These are phyloP conservation scores for Ennomos erosarius DNA, from an alignment of 2,888 invertebrate species.

Conservation along the genomic window DNA sequence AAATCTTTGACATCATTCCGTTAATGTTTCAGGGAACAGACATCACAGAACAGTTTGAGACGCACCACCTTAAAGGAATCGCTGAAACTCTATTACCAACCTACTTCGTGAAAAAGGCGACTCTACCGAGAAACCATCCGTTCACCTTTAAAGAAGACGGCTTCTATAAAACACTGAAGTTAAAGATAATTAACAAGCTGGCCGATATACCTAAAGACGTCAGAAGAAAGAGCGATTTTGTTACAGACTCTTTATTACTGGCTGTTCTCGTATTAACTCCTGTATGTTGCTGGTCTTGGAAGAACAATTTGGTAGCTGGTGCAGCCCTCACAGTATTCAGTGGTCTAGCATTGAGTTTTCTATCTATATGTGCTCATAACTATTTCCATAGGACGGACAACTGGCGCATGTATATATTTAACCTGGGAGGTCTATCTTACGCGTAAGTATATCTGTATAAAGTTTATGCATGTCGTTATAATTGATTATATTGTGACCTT, in stretches of 20 bases:
- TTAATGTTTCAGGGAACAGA: slow-evolving; percentile 84
- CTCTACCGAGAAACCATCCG: slow-evolving; percentile 87
- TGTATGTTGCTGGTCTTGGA: slow-evolving; percentile 64
- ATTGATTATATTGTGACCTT: neutral
- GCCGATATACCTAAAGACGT: slow-evolving; percentile 76
- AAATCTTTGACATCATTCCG: too few relatives aligned
- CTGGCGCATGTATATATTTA: slow-evolving; percentile 93
- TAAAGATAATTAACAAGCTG: slow-evolving; percentile 82
- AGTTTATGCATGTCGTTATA: neutral
- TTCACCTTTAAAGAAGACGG: slow-evolving; percentile 91
- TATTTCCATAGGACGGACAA: slow-evolving; percentile 92
- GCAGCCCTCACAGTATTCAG: slow-evolving; percentile 54
- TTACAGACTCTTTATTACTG: slow-evolving; percentile 61
- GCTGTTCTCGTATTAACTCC: slow-evolving; percentile 57
- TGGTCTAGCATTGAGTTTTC: slow-evolving; percentile 60
- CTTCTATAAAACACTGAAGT: slow-evolving; percentile 91
- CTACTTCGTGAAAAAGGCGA: slow-evolving; percentile 88
- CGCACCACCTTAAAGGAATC: slow-evolving; percentile 83
- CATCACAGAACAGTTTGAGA: slow-evolving; percentile 87
- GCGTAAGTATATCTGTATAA: slow-evolving; percentile 79
- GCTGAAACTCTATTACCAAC: slow-evolving; percentile 87
- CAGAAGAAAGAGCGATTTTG: slow-evolving; percentile 64
- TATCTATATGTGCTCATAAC: slow-evolving; percentile 89
- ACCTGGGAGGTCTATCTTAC: slow-evolving; percentile 87
- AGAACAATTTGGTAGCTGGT: slow-evolving; percentile 55